Evolutionary conservation across 2,888 invertebrate species (phyloP), one percentile per base, ranked within the genome.

Genomic region (Sesia bembeciformis): DNA sequence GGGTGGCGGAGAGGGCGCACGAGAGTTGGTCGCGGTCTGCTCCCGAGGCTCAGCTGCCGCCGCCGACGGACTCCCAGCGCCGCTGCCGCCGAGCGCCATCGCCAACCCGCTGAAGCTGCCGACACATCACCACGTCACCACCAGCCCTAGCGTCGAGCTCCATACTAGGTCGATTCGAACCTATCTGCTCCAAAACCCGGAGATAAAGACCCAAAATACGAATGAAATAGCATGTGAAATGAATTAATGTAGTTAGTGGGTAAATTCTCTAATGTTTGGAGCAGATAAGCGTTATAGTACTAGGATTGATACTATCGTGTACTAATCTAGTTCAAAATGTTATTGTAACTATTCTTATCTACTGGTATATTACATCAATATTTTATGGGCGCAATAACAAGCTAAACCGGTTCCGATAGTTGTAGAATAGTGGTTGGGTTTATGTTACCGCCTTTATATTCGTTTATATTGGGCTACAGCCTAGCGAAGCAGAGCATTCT

Each of bases 81-180:
- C 77, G 80, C 84, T 87, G 70, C 89, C 78, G 63, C 89, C 90
- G 72, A 90, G 84, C 78, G 90, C 90, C 87, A 90, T 67, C 83
- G 90, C 90, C 90, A 90, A 67, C 74, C 90, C 90, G 88, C 78
- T 88, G 86, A 90, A 90, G 82, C 90, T 90, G 90, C 76, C 82
- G 86, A 90, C 84, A 89, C 89, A 88, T 74, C 82, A 85, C 86
- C 80, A 87, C 78, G 84, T 89, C 87, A 90, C 87, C 87, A 86
- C 77, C 77, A 81, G 79, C 85, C 85, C 85, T 83, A 82, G 74
- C 79, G 71, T 70, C 68, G 65, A 66, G 66, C 70, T 66, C 69
- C 67, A 64, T 67, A 61, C 67, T 63, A 65, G 61, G n/a, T 7
- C 52, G 7, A 40, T 52, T 4, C 59, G 65, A 70, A 78, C 84